phyloP scores from a whole-genome alignment of 2,888 invertebrate species.

The Tethea ocularis region DNA sequence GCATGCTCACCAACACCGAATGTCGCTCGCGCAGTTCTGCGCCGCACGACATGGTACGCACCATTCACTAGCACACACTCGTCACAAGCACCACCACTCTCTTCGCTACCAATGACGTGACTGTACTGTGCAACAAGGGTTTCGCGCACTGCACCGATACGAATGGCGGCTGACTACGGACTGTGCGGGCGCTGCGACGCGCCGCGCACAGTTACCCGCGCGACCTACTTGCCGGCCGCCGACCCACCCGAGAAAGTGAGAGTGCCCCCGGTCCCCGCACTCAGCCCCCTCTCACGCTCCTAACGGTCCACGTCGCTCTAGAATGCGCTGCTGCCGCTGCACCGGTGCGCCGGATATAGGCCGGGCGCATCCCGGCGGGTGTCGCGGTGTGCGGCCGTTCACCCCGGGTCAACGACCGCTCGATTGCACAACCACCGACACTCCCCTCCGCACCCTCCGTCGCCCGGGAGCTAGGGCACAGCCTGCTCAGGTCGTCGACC shows the following conservation, averaged over 20 bases:
- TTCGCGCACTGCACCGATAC: slow-evolving; percentile 78
- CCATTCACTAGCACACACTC: slow-evolving; percentile 64
- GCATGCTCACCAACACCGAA: slow-evolving; percentile 86
- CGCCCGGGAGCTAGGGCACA: slow-evolving; percentile 71
- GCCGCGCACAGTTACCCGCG: slow-evolving; percentile 86
- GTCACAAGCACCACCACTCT: slow-evolving; percentile 63
- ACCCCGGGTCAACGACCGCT: slow-evolving; percentile 81
- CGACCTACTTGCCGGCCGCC: slow-evolving; percentile 92
- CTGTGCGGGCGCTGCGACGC: slow-evolving; percentile 81
- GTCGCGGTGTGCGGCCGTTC: slow-evolving; percentile 78
- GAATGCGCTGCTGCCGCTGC: slow-evolving; percentile 76
- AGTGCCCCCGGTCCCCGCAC: slow-evolving; percentile 76
- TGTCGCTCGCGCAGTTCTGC: slow-evolving; percentile 85
- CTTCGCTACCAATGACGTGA: slow-evolving; percentile 71
- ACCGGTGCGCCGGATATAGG: slow-evolving; percentile 84
- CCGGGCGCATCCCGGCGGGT: slow-evolving; percentile 83
- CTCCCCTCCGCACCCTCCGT: slow-evolving; percentile 48
- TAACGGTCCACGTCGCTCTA: slow-evolving; percentile 83
- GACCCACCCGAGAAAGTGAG: slow-evolving; percentile 86
- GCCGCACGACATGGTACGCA: slow-evolving; percentile 74
- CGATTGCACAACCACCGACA: slow-evolving; percentile 78
- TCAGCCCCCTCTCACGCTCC: slow-evolving; percentile 60
- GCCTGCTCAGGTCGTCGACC: slow-evolving; percentile 70
- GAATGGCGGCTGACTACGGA: slow-evolving; percentile 84
- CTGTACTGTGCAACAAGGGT: slow-evolving; percentile 55